Percentiles rank a stretch among this genome's conserved stretches.
These are phyloP conservation scores for Mesochorus sp. DNA, from an alignment of 2,888 invertebrate species.

Conservation along the genomic window DNA sequence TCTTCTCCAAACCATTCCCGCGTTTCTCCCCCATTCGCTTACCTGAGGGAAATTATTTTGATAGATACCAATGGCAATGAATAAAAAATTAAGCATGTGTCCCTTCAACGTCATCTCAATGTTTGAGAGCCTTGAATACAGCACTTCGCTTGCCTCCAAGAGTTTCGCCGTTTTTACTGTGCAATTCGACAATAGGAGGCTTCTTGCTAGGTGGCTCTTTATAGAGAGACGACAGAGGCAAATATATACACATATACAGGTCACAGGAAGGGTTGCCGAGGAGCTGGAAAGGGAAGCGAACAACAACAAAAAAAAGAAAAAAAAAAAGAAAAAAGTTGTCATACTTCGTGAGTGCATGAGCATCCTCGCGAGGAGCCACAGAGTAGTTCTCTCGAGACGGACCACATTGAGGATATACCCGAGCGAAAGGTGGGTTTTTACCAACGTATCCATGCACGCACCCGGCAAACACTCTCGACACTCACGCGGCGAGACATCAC, in stretches of 20 bases:
- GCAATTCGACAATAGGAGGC: conserved; percentile 13
- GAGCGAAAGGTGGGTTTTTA: conserved; percentile 26
- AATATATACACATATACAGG: neutral
- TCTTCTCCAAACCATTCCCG: conserved; percentile 30
- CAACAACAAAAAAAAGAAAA: too few species aligned
- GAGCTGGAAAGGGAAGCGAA: too few species aligned
- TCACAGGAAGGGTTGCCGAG: too few species aligned
- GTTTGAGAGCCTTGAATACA: neutral
- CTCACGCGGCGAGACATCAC: conserved; percentile 6
- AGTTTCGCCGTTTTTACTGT: neutral
- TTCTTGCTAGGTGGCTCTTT: conserved; percentile 39
- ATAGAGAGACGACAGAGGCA: neutral
- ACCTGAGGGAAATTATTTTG: conserved; percentile 68
- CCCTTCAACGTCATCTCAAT: neutral
- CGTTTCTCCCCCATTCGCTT: conserved; percentile 42
- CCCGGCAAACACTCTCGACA: conserved; percentile 7
- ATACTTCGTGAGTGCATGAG: conserved; percentile 32
- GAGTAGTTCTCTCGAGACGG: conserved; percentile 55
- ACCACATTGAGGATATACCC: conserved; percentile 38
- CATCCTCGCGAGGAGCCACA: neutral
- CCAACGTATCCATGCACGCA: neutral
- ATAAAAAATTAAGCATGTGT: conserved; percentile 64
- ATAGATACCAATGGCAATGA: conserved; percentile 61
- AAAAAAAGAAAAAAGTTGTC: conserved; percentile 21
- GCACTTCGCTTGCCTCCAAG: neutral